Conservation (phyloP, 1,140 invertebrate species). For the Sitophilus oryzae region DNA sequence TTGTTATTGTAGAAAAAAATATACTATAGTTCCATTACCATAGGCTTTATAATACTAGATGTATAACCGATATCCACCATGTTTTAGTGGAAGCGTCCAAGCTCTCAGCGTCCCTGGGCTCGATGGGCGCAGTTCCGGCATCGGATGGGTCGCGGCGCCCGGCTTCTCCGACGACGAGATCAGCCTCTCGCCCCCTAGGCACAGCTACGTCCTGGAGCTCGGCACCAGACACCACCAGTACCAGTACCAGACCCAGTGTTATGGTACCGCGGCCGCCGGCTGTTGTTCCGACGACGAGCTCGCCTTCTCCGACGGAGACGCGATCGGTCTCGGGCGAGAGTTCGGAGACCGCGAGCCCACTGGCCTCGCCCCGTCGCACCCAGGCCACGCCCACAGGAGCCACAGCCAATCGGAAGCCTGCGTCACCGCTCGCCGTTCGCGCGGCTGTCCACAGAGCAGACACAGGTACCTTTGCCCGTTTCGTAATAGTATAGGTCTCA, state of each 20-base stretch:
- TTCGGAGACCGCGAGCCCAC: slow-evolving; percentile 43
- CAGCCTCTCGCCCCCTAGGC: slow-evolving; percentile 43
- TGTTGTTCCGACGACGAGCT: slow-evolving; percentile 42
- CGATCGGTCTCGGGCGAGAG: slow-evolving; percentile 42
- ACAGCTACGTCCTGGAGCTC: slow-evolving; percentile 45
- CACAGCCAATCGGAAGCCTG: slow-evolving; percentile 23
- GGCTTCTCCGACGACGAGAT: slow-evolving; percentile 46
- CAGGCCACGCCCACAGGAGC: slow-evolving; percentile 16
- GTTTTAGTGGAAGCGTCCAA: slow-evolving; percentile 44
- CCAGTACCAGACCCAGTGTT: slow-evolving; percentile 27
- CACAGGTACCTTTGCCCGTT: slow-evolving; percentile 35
- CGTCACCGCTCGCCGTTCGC: slow-evolving; percentile 41
- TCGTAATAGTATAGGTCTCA: too few species aligned
- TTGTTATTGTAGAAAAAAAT: too few species aligned
- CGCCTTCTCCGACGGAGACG: slow-evolving; percentile 45
- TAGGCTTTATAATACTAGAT: background rate
- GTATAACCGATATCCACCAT: background rate
- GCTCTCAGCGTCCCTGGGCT: slow-evolving; percentile 43
- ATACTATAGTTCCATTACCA: background rate
- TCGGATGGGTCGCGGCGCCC: slow-evolving; percentile 29
- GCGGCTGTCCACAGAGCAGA: slow-evolving; percentile 46
- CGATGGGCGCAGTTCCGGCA: slow-evolving; percentile 38
- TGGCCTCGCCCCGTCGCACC: slow-evolving; percentile 17
- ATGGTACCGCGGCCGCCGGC: slow-evolving; percentile 26
- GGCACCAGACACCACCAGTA: slow-evolving; percentile 41